phyloP scores from a whole-genome alignment of 2,113 vertebrate genomes.

The Oreotrochilus melanogaster region DNA sequence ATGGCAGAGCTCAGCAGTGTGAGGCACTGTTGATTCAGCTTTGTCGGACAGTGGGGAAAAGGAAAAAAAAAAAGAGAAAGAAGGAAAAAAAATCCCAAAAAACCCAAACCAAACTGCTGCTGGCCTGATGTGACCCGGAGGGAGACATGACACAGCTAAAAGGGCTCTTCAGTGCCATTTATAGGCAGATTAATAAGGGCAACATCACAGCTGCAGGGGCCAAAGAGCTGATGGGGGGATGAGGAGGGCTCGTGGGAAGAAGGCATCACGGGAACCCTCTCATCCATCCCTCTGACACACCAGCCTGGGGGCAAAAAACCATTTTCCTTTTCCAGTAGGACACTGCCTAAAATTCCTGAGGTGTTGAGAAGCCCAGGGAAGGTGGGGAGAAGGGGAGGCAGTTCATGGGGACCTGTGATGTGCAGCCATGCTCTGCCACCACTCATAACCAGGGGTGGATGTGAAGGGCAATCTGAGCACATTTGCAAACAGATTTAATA shows the following conservation, averaged over 20 bases:
- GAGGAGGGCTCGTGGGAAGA: neutral
- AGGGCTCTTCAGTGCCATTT: neutral
- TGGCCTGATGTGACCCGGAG: constrained; percentile 20
- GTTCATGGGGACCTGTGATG: neutral
- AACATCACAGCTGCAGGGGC: fast-evolving
- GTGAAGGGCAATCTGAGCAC: constrained; percentile 54
- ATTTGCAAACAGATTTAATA: constrained; percentile 79
- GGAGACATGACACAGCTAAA: neutral
- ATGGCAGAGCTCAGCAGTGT: constrained; percentile 37
- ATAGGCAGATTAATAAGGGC: neutral
- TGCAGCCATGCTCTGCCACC: constrained; percentile 25
- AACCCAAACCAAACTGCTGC: neutral
- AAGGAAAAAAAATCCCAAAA: no score
- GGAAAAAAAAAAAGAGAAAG: no score
- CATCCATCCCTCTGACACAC: neutral
- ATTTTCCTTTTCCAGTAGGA: neutral
- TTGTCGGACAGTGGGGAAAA: neutral
- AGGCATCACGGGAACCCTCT: neutral
- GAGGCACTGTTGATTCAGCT: constrained; percentile 61
- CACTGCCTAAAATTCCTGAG: neutral
- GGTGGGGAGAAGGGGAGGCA: neutral
- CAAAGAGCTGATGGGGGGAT: fast-evolving
- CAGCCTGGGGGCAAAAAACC: neutral
- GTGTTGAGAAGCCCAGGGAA: neutral
- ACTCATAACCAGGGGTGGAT: constrained; percentile 41